Base-by-base conservation (phyloP, 2,888 invertebrate genomes). In the Synergus umbraculus region DNA sequence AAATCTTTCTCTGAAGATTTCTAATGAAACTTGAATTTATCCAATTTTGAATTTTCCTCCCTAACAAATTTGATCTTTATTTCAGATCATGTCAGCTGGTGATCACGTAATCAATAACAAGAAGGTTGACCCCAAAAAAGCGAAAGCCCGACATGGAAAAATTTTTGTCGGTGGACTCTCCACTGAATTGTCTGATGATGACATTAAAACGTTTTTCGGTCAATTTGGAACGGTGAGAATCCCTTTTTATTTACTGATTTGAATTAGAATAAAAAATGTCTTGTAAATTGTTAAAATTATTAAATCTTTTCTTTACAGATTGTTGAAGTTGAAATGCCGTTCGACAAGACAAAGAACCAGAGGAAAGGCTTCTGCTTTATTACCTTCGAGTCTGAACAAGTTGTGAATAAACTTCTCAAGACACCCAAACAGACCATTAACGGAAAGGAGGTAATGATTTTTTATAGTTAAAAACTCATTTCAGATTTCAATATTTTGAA, bases 361-460 rank as follows among this genome's bases (percentile, higher is more conserved):
- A 95, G 98, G 89, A 97, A 98, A 94, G 98, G 97, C 82, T 99
- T 99, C 94, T 98, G 98, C 92, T 99, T 99, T 93, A 98, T 99
- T 92, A 98, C 98, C 86, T 99, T 98, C 90, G 98, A 99, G 92
- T 97, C 97, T 46, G 98, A 98, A 93, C 97, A 97, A 92, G 97
- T 98, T 78, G 98, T 98, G 49, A 97, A 97, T 90, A 97, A 98
- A 92, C 94, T 98, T 77, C 93, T 98, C 82, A 98, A 97, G 92
- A 97, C 97, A 77, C 97, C 98, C n/a, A 98, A 98, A 93, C 98
- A 98, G 92, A 97, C 96, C 77, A 98, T 98, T 87, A 97, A 96
- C 86, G 98, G 97, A 86, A 97, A 98, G 93, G 98, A 98, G 95
- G 76, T 64, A 76, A 43, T 44, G 0, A 29, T 60, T 60, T 60